phyloP scores from a whole-genome alignment of 2,797 vertebrate species.

The Tragopan temminckii region DNA sequence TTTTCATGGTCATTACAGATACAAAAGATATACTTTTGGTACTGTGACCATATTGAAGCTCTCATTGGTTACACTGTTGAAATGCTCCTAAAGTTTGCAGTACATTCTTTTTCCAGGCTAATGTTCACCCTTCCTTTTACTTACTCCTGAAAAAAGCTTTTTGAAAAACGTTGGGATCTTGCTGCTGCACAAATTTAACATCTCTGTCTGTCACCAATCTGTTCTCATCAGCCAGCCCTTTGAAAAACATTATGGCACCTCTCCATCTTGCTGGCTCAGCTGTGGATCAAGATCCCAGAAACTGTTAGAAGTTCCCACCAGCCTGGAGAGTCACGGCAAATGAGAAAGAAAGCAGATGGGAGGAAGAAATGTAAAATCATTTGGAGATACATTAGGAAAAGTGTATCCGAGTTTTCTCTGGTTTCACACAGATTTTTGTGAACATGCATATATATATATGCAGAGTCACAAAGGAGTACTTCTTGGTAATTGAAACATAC shows the following conservation, averaged over 20 bases:
- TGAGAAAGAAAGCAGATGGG: background rate
- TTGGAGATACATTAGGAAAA: background rate
- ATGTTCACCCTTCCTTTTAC: background rate
- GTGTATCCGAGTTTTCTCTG: background rate
- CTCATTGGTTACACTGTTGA: background rate
- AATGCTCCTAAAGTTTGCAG: background rate
- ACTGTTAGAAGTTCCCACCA: background rate
- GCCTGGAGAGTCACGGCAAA: background rate
- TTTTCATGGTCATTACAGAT: background rate
- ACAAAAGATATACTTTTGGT: background rate
- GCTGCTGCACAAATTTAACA: background rate
- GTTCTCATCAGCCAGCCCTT: background rate
- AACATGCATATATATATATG: fast-evolving
- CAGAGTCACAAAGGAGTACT: background rate
- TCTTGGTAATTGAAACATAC: background rate
- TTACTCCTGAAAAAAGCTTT: background rate
- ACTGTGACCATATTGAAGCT: background rate
- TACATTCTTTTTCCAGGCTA: background rate
- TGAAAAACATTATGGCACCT: background rate
- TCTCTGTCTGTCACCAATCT: background rate
- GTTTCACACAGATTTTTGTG: background rate
- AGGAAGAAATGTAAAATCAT: background rate
- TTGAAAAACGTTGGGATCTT: background rate
- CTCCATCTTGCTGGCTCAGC: background rate
- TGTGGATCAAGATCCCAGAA: conserved; percentile 12